Conservation (phyloP, 1,140 invertebrate genomes). For the Drosophila suzukii region DNA sequence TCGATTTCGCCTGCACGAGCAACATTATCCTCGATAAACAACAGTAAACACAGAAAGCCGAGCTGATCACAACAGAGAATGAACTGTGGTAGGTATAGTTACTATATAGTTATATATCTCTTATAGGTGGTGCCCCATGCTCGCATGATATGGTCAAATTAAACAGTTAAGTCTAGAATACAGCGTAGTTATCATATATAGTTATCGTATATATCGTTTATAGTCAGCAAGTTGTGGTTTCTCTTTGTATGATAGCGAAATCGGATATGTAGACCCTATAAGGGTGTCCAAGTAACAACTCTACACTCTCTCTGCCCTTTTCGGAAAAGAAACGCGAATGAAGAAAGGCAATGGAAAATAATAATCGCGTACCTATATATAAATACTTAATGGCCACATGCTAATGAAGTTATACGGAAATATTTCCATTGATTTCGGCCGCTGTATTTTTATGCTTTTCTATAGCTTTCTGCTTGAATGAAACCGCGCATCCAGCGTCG, state of each 20-base stretch:
- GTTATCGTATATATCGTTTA: conserved; percentile 31
- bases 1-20: conserved; percentile 10
- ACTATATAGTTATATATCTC: conserved; percentile 18
- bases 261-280: conserved; percentile 62
- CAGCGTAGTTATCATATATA: conserved; percentile 27
- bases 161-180: conserved; percentile 29
- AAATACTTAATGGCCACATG: conserved; percentile 34
- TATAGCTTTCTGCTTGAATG: conserved; percentile 37
- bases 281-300: conserved; percentile 1
- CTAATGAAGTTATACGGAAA: conserved; percentile 70
- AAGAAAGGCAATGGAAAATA: conserved; percentile 7
- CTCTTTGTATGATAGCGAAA: conserved; percentile 50
- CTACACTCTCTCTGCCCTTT: conserved; percentile 9
- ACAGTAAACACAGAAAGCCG: conserved; percentile 69
- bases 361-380: conserved; percentile 4
- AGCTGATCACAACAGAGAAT: conserved; percentile 59
- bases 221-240: conserved; percentile 70
- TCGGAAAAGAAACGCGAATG: neutral
- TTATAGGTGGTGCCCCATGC: conserved; percentile 58
- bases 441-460: conserved; percentile 5
- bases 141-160: conserved; percentile 47
- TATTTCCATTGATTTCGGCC: conserved; percentile 49
- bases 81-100: conserved; percentile 20
- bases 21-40: conserved; percentile 26
- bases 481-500: conserved; percentile 65